Base-by-base conservation (phyloP, 2,113 vertebrate species). In the Neodon shergylaensis region DNA sequence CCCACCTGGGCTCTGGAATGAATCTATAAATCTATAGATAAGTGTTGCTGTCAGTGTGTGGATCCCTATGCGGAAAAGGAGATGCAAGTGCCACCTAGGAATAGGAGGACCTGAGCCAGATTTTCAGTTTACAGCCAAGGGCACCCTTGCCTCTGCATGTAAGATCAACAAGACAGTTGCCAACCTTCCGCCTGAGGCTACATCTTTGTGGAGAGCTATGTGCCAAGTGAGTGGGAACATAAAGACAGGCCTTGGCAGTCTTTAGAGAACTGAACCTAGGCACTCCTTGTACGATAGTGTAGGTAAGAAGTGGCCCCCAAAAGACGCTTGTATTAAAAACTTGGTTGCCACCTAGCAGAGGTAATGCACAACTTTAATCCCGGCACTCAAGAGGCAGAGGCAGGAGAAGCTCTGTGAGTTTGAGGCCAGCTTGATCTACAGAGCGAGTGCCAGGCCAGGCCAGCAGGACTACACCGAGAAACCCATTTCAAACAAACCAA, bases 81-180 rank as follows among this genome's bases (percentile, higher is more conserved):
- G 76, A 88, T 65, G 0, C 22, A 88, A 91, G 82, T 22, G 24
- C 13, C 66, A 78, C 68, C 17, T 21, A 72, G 89, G 33, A 91
- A 10, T n/a, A 42, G 58, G 47, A 95, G 63, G 58, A 91, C 28
- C 28, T 73, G 39, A 36, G 52, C 44, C 31, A 68, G 33, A 49
- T 61, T 89, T 95, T 86, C 52, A 91, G 44, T 58, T 91, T 77
- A 22, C 68, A 86, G 44, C 61, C 61, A 94, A 82, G 39, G 94
- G 68, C 24, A 72, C 5, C n/a, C 11, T 28, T 61, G n/a, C 39
- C 21, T 70, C 44, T 81, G 81, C 22, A 66, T 54, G 49, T 44
- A 66, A 66, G 49, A 11, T 52, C 92, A 93, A 88, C 33, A 72
- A 72, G 94, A 82, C n/a, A 36, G 47, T 91, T 92, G 92, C 52